Percentiles rank a stretch among this genome's conserved stretches.
These are phyloP conservation scores for Corynorhinus townsendii DNA, from an alignment of 2,113 vertebrate species.

Conservation along the genomic window DNA sequence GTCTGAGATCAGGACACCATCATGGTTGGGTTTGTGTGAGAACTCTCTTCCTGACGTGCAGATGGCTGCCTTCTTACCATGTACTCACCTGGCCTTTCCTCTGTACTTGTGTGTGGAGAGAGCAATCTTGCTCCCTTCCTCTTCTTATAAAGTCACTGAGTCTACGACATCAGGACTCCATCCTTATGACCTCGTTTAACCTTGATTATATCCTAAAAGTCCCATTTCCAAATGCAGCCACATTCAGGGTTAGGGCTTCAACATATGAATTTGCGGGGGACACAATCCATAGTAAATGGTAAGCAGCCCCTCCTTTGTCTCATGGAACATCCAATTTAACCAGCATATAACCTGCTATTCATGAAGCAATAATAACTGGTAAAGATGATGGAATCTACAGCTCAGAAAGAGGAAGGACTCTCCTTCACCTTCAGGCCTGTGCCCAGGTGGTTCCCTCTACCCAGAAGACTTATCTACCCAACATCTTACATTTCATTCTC, in stretches of 20 bases:
- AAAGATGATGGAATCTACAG: neutral
- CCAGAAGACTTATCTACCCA: neutral
- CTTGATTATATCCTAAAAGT: neutral
- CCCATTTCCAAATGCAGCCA: neutral
- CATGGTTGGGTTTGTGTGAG: neutral
- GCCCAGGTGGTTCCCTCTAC: neutral
- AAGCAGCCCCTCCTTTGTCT: neutral
- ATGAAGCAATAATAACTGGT: neutral
- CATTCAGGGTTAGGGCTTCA: neutral
- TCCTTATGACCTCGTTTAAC: neutral
- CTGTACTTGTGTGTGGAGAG: neutral
- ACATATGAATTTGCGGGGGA: neutral
- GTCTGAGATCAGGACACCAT: neutral
- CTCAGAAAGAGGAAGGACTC: neutral
- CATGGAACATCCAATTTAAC: neutral
- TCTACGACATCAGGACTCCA: neutral
- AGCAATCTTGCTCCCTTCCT: neutral
- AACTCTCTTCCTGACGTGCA: neutral
- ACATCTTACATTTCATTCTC: neutral
- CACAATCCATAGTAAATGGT: neutral
- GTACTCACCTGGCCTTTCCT: neutral
- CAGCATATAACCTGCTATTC: neutral
- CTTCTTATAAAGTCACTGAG: neutral
- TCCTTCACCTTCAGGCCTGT: neutral
- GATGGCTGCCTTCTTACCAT: neutral